Conservation (phyloP, 2,888 invertebrate genomes). For the Timema cristinae region DNA sequence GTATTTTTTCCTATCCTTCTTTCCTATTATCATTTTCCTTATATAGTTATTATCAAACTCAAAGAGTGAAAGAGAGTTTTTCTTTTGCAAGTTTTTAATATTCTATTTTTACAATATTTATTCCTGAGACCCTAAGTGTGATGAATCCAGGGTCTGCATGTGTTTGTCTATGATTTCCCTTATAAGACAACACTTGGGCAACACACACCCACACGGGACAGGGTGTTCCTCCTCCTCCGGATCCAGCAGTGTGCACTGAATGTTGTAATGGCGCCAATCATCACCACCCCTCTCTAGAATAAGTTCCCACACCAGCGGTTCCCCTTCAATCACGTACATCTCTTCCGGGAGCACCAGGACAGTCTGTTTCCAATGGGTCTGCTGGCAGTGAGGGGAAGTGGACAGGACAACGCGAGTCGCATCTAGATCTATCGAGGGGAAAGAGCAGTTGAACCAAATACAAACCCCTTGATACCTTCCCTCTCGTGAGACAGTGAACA, state of each 20-base stretch:
- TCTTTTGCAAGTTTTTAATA: too few species aligned
- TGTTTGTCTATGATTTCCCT: constrained; percentile 56
- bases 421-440: constrained; percentile 52
- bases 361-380: constrained; percentile 73
- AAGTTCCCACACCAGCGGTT: constrained; percentile 67
- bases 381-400: constrained; percentile 53
- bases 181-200: constrained; percentile 73
- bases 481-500: constrained; percentile 53
- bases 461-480: constrained; percentile 59
- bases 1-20: too few species aligned
- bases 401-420: constrained; percentile 47
- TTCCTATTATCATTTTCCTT: too few species aligned
- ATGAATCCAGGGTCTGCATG: constrained; percentile 36
- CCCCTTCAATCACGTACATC: constrained; percentile 53
- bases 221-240: constrained; percentile 67
- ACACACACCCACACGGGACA: constrained; percentile 69
- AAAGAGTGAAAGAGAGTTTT: too few species aligned
- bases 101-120: too few species aligned
- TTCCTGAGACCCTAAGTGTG: too few species aligned
- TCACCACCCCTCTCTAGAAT: constrained; percentile 52
- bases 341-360: constrained; percentile 68
- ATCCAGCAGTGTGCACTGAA: constrained; percentile 67
- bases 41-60: too few species aligned
- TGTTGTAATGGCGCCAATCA: constrained; percentile 58
- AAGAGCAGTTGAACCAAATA: constrained; percentile 76